These are phyloP conservation scores for Ctenomys sociabilis DNA, from an alignment of 2,113 vertebrate genomes.

Conservation along the genomic window DNA sequence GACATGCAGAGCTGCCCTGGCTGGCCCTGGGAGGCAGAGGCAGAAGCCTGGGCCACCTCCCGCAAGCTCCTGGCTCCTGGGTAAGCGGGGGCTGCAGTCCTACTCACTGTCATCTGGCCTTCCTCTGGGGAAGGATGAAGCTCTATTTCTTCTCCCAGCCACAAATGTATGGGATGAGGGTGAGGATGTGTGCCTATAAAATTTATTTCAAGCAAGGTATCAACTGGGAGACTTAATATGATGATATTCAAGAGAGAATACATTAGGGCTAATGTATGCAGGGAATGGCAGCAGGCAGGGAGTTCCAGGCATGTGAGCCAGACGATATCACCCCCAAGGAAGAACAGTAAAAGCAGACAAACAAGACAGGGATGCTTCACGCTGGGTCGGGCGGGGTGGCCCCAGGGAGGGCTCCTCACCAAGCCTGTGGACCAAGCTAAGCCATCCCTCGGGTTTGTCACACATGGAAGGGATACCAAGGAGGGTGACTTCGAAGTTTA, in stretches of 20 bases:
- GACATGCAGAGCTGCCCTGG: rapidly evolving
- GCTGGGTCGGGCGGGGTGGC: rapidly evolving
- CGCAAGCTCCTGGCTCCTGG: neutral
- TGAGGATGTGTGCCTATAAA: constrained; percentile 67
- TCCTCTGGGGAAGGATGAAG: neutral
- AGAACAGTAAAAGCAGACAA: neutral
- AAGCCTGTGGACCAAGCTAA: neutral
- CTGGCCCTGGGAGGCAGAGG: neutral
- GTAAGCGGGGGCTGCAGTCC: neutral
- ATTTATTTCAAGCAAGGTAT: constrained; percentile 78
- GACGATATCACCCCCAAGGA: neutral
- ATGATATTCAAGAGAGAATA: constrained; percentile 76
- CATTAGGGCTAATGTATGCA: constrained; percentile 76
- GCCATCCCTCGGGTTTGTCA: neutral
- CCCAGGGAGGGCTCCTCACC: neutral
- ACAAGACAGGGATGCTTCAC: neutral
- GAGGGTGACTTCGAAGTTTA: neutral
- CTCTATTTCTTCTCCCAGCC: constrained; percentile 55
- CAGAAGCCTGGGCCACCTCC: neutral
- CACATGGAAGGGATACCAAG: neutral
- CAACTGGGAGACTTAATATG: constrained; percentile 72
- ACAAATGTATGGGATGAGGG: constrained; percentile 53
- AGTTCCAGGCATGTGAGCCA: neutral
- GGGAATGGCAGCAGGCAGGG: neutral
- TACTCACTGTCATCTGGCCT: neutral